Evolutionary conservation across 2,113 vertebrate species (phyloP), one percentile per base, ranked within the genome.

Genomic region (Petromus typicus): DNA sequence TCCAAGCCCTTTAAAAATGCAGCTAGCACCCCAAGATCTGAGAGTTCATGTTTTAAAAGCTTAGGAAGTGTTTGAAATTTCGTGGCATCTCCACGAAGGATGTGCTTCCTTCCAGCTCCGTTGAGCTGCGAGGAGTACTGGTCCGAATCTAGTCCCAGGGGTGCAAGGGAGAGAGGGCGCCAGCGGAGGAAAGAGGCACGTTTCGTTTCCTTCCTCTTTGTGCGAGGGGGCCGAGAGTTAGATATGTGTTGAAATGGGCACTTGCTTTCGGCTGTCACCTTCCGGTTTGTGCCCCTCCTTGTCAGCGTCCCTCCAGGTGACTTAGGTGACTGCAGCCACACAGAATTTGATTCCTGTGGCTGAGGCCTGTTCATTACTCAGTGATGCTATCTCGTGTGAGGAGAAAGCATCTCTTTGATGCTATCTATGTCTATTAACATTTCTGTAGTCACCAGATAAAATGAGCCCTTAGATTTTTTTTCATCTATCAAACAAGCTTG

Each of bases 161-260:
- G 63, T 40, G 84, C 23, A 14, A 61, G 37, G 12, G 40, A 66
- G 56, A 69, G 8, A 57, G 59, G 84, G 40, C 56, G 25, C 59
- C 34, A 34, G 90, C 59, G 43, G 54, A 76, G 83, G 81, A 30
- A 79, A 57, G 51, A 66, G 54, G 84, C 18, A 5, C 76, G 1
- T 82, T 96, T 76, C 73, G 8, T 76, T 76, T 97, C 96, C 96
- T 97, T 97, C 97, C 96, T 96, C 96, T 97, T 97, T 73, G 83
- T 80, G n/a, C 40, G 14, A 18, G 71, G 48, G 93, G 89, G 61
- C 40, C 71, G 7, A 3, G 23, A 90, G 20, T 88, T 86, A 87
- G 23, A 80, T 88, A 2, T 45, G 32, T 97, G 96, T 97, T 79
- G 96, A 97, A 97, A 97, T 37, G 7, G 80, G 48, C 92, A 85